These are phyloP conservation scores for Leucosticte australis DNA, from an alignment of 2,113 vertebrate genomes.

Conservation along the genomic window DNA sequence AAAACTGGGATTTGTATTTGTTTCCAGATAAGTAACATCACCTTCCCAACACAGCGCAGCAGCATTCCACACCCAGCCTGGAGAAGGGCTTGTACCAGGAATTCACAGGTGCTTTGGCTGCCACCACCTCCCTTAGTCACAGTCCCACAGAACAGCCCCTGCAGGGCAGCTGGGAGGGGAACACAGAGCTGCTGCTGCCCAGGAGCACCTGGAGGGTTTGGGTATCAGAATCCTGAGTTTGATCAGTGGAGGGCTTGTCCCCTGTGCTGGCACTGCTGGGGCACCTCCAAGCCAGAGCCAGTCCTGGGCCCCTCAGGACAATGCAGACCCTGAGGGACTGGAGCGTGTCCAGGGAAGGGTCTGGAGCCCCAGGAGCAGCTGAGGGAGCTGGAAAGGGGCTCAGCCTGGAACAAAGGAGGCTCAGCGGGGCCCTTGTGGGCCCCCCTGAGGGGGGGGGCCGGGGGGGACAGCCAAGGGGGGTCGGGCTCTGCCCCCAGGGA, in stretches of 20 bases:
- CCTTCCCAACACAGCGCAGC: not conserved
- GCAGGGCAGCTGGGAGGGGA: not conserved
- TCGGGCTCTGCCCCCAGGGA: not conserved
- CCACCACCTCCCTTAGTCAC: not conserved
- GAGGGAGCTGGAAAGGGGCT: not conserved
- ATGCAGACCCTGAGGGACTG: not conserved
- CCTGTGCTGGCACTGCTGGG: not conserved
- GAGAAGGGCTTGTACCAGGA: not conserved
- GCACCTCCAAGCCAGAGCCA: fast-evolving
- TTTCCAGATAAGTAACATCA: not conserved
- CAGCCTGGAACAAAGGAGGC: not conserved
- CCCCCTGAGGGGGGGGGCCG: no score
- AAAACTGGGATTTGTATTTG: not conserved
- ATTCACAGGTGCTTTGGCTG: not conserved
- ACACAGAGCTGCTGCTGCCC: not conserved
- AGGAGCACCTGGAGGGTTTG: not conserved
- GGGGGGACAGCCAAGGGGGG: not conserved
- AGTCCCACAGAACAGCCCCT: not conserved
- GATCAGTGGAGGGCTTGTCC: not conserved
- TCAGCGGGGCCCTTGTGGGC: not conserved
- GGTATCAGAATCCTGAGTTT: not conserved
- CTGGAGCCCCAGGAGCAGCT: not conserved
- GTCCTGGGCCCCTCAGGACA: fast-evolving
- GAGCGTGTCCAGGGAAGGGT: fast-evolving
- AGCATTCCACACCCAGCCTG: not conserved